Conservation (phyloP, 2,113 vertebrate genomes). For the Hiodon alosoides region DNA sequence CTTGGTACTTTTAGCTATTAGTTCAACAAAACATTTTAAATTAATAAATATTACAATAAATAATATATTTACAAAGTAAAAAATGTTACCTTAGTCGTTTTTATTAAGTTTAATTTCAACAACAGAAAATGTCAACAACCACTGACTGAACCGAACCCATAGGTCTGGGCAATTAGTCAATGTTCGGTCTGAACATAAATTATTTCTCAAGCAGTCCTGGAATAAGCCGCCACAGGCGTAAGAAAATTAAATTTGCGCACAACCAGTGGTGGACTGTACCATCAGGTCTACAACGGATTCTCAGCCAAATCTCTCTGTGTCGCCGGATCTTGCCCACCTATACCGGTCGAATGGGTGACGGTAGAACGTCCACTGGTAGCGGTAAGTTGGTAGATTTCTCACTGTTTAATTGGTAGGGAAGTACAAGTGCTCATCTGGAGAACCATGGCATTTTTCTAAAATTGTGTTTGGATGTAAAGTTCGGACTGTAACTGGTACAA, state of each 20-base stretch:
- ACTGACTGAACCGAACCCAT: not conserved
- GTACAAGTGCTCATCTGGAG: too few relatives aligned
- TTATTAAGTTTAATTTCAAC: too few relatives aligned
- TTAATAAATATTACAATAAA: too few relatives aligned
- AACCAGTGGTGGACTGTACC: not conserved
- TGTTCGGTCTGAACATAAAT: slow-evolving; percentile 1
- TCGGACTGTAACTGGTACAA: not conserved
- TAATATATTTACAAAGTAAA: too few relatives aligned
- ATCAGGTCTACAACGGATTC: not conserved
- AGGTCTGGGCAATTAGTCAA: not conserved
- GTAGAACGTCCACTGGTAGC: not conserved
- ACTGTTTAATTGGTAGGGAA: too few relatives aligned
- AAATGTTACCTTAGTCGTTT: too few relatives aligned
- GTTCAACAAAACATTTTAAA: too few relatives aligned
- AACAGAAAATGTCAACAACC: too few relatives aligned
- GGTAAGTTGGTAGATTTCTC: not conserved
- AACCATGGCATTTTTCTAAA: too few relatives aligned
- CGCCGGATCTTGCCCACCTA: not conserved
- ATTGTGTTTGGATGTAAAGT: not conserved
- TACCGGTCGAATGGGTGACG: too few relatives aligned
- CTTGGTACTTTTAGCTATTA: too few relatives aligned
- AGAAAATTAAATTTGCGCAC: not conserved
- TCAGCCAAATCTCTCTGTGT: not conserved
- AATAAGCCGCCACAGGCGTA: not conserved
- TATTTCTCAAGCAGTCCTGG: not conserved